Base-by-base conservation (phyloP, 2,888 invertebrate species). In the Pristionchus entomophagus region DNA sequence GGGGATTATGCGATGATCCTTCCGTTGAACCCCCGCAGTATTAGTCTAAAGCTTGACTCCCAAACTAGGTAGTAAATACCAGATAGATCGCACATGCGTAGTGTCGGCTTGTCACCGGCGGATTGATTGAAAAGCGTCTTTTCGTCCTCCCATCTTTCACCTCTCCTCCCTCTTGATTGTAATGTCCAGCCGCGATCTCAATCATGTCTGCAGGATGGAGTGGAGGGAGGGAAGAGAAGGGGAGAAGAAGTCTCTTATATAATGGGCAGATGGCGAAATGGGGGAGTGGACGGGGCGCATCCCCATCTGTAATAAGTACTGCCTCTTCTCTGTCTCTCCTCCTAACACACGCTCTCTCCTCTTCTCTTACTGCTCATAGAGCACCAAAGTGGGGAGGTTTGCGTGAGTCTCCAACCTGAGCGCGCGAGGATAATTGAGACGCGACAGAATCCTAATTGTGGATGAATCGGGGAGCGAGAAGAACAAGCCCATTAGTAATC, bases 291-390 rank as follows among this genome's bases (percentile, higher is more conserved):
- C 32, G 22, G 77, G 22, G 80, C 80, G 51, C 53, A 51, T 49
- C 80, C 32, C 80, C 80, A 73, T 73, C 73, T 73, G 73, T 73
- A 73, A 73, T 73, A 73, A 73, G 73, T 73, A 73, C 73, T 51
- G 51, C 32, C 29, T 26, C n/a, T 45, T 41, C 38, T 78, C 78
- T 49, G n/a, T 19, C 51, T 35, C 78, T 78, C 78, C 22, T 41
- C 19, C 10, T 78, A 26, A 19, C 29, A 17, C 78, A 14, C 29
- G 26, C 45, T 77, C 65, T 65, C 65, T 65, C 32, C 35, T 19
- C 65, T 2, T 35, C 65, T 65, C 35, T 65, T 8, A 22, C 35
- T 35, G 59, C 2, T 3, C 3, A 59, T 29, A 35, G 65, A 41
- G 19, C 77, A 49, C 77, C n/a, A 29, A 59, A 6, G 59, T n/a